Evolutionary conservation across 2,888 invertebrate genomes (phyloP), one percentile per base, ranked within the genome.

Genomic region (Orchesellides sinensis): DNA sequence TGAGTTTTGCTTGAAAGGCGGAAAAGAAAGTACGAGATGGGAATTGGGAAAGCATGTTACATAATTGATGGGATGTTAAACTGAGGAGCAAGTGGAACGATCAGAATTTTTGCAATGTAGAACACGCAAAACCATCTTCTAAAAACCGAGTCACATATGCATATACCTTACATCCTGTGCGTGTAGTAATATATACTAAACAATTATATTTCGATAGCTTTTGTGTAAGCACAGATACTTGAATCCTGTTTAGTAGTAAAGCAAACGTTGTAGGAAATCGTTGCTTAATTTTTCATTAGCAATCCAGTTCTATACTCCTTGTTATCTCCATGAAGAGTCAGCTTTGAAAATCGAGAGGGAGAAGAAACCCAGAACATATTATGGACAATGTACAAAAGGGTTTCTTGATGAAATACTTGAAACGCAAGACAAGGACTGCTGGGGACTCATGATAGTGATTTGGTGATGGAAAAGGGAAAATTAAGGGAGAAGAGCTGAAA

Each of bases 21-120:
- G 59, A 59, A 56, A 56, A 12, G n/a, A 29, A 59, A 17, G 59
- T 1, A 59, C 17, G 40, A 40, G 19, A 45, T 56, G 70, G 70
- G 72, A 73, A 73, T 73, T 73, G 72, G 61, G 59, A 61, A 47
- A 47, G 59, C 61, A 59, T 73, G 27, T 45, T 73, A 61, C 72
- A 73, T 73, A 73, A 73, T 73, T 59, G 72, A 73, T 73, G 21
- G 47, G 19, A 59, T 61, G 25, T 40, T 70, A 29, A 59, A 59
- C 32, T 54, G 19, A 69, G 19, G n/a, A 69, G 21, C 29, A 68
- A 25, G 40, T 56, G 54, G 40, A 14, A 70, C 56, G 70, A 70
- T 70, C 56, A 70, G 56, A 54, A 70, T 70, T 56, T 70, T 54
- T 52, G 19, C 56, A 70, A 68, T 52, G 47, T 65, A 23, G 65